A percentile compares a stretch with the other conserved stretches of the same genome.
Evolutionary conservation across 2,888 invertebrate genomes (phyloP).

Genomic region (Trichacis sp.): DNA sequence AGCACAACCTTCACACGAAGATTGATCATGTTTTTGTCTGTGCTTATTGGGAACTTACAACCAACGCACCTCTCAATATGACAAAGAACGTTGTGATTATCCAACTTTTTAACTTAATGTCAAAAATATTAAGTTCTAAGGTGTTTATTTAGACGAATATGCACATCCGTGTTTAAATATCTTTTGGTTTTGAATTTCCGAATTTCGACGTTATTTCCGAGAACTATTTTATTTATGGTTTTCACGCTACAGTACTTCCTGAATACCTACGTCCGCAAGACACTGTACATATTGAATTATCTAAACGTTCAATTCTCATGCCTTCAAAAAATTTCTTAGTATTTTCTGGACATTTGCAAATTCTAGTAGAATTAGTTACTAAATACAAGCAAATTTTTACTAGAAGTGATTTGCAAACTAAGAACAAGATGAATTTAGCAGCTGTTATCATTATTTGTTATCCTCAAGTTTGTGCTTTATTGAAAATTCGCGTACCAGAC

Average conservation of each 20-base stretch:
- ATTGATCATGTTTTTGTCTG: conserved; percentile 45
- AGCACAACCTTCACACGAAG: conserved; percentile 37
- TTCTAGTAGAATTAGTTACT: conserved; percentile 18
- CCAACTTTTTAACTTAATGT: conserved; percentile 28
- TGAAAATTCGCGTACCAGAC: conserved; percentile 38
- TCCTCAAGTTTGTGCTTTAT: conserved; percentile 31
- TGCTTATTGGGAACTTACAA: conserved; percentile 48
- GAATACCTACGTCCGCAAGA: conserved; percentile 20
- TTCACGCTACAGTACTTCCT: background rate
- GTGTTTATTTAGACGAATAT: conserved; percentile 49
- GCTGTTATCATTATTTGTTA: conserved; percentile 46
- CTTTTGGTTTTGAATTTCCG: too few relatives aligned
- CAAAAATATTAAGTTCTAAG: conserved; percentile 39
- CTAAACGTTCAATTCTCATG: conserved; percentile 45
- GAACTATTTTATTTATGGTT: background rate
- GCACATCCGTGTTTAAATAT: too few relatives aligned
- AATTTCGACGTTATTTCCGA: conserved; percentile 10
- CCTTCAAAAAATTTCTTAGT: conserved; percentile 42
- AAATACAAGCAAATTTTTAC: conserved; percentile 47
- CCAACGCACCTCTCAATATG: conserved; percentile 44
- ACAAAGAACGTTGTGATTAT: conserved; percentile 41
- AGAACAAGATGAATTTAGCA: conserved; percentile 49
- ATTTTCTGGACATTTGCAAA: conserved; percentile 38
- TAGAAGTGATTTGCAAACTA: conserved; percentile 25
- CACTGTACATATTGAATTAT: conserved; percentile 47